Evolutionary conservation across 2,113 vertebrate genomes (phyloP), one percentile per base, ranked within the genome.

Genomic region (Lophius piscatorius): DNA sequence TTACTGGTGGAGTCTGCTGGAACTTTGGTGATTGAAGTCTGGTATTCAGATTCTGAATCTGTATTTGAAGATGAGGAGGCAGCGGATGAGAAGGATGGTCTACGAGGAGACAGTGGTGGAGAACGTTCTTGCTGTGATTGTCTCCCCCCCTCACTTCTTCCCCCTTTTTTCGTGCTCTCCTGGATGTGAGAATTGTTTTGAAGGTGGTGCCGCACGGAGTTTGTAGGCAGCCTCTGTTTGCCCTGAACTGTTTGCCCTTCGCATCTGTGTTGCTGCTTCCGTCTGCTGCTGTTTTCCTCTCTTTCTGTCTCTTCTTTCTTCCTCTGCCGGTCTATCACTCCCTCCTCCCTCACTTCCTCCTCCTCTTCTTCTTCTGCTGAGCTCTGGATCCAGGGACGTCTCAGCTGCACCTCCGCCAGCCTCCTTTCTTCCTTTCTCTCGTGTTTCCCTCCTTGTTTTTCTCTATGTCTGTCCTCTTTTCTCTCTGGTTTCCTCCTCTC

Each of bases 11-110:
- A 86, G 29, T 89, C 86, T 3, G 70, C 85, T 0, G 87, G 87
- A 0, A 83, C 90, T 82, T 94, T 95, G 78, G 91, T 66, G 72
- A 91, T 68, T 0, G 74, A 72, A 13, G 82, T 73, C 21, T 50
- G 84, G 14, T 40, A 87, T 67, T 92, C 91, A 24, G 90, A 92
- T 64, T 97, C 94, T 1, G 93, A 94, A 41, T 94, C 93, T 0
- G 93, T 94, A 52, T 89, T 90, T 0, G 93, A 94, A 41, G 93
- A 93, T 31, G 81, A 84, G 4, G 93, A 92, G 0, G 91, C 83
- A 0, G 93, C 95, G 12, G 81, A 86, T 7, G 85, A 82, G 10
- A 84, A 80, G 10, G 82, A 78, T 2, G 47, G 90, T 90, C 58
- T 67, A 10, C 56, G 72, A 14, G 83, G 83, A 76, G 93, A 92